Evolutionary conservation across 2,797 vertebrate species (phyloP).

Genomic region (Anas georgica): DNA sequence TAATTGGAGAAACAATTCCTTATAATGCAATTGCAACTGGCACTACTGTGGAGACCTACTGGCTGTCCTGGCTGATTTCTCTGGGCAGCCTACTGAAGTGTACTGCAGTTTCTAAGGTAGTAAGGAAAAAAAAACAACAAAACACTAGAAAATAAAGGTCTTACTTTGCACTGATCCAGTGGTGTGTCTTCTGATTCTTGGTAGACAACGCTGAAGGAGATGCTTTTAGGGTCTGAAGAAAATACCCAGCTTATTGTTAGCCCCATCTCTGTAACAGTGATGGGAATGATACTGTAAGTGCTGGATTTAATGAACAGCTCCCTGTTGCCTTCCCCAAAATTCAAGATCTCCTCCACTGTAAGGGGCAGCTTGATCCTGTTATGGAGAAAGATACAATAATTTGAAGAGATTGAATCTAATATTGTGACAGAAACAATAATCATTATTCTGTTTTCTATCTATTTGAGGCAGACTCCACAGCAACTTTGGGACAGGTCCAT

Average conservation of each 20-base stretch:
- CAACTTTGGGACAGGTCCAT: neutral
- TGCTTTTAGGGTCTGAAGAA: conserved; percentile 94
- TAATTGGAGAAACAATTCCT: neutral
- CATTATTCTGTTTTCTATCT: neutral
- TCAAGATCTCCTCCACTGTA: conserved; percentile 84
- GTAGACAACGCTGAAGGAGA: conserved; percentile 92
- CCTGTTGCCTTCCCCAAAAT: conserved; percentile 85
- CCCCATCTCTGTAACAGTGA: conserved; percentile 81
- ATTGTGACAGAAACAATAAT: neutral
- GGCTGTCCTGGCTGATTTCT: neutral
- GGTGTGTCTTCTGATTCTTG: conserved; percentile 80
- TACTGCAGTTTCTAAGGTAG: neutral
- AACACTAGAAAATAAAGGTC: neutral
- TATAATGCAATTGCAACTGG: neutral
- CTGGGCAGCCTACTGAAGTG: neutral
- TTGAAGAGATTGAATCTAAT: neutral
- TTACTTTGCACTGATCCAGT: conserved; percentile 90
- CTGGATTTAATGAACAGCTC: conserved; percentile 93
- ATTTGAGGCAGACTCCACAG: neutral
- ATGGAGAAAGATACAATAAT: neutral
- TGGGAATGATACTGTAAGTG: conserved; percentile 89
- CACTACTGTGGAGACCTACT: neutral
- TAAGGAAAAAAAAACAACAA: neutral
- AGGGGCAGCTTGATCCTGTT: conserved; percentile 84
- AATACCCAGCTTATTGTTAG: conserved; percentile 92